Evolutionary conservation across 2,113 vertebrate genomes (phyloP), one percentile per base, ranked within the genome.

Genomic region (Stigmatopora nigra): DNA sequence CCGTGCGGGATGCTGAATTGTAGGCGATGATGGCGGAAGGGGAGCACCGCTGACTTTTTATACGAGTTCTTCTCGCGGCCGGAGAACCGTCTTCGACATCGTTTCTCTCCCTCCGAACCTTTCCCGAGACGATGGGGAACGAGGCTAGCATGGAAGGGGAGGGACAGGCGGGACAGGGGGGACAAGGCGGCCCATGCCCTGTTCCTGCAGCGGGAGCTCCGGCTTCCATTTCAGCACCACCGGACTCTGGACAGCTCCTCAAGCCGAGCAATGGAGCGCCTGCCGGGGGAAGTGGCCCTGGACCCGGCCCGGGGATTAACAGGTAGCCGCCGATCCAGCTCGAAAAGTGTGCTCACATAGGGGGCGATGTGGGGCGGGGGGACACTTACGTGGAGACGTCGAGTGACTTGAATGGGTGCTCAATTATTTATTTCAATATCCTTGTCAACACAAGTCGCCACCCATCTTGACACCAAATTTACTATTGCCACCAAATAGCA

Each of bases 21-120:
- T 89, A 89, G 85, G 87, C 73, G 89, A 90, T 91, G 91, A 91
- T 92, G 91, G 90, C 90, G 91, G 90, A 91, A 91, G 89, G 84
- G 84, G 87, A 90, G 87, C 85, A 72, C 46, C 87, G 78, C 79
- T 90, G 91, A 91, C 87, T 89, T 91, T 31, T 78, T 84, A 64
- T 78, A 78, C 61, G 83, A 86, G 82, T 88, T 83, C 80, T 72
- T 63, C 57, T 70, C 82, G 63, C 82, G 67, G 86, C 76, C 82
- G 81, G 81, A 82, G 69, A 83, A 78, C 69, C 87, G 72, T 69
- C 80, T 71, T 75, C 81, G 69, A 84, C 82, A 78, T 49, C 79
- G 75, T 82, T 77, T 79, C 78, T 86, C 76, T 80, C 73, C 80
- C 78, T 76, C 76, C 81, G 82, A 68, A 88, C 72, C 71, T 58